Conservation (phyloP, 2,797 vertebrate genomes). For the Melanotaenia parkinsoni region DNA sequence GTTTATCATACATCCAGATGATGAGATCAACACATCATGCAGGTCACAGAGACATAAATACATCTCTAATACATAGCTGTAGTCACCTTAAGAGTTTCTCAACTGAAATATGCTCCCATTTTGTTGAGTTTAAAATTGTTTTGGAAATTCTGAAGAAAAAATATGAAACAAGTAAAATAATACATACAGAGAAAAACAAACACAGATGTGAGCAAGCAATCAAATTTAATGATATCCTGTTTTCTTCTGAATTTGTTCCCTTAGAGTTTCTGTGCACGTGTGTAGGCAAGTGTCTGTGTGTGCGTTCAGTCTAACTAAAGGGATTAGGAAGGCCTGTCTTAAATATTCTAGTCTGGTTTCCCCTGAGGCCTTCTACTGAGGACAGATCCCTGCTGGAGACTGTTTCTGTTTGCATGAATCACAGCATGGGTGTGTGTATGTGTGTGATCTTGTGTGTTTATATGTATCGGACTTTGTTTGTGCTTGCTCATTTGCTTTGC, state of each 20-base stretch:
- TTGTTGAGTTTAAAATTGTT: conserved; percentile 29
- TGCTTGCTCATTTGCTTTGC: conserved; percentile 42
- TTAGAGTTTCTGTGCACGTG: conserved; percentile 49
- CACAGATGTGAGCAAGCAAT: conserved; percentile 53
- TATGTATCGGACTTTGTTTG: conserved; percentile 64
- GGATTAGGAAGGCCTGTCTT: conserved; percentile 75
- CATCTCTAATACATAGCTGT: neutral
- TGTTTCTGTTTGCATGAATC: conserved; percentile 72
- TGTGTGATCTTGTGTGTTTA: conserved; percentile 56
- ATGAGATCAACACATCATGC: conserved; percentile 18
- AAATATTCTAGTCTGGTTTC: conserved; percentile 75
- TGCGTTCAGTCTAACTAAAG: conserved; percentile 67
- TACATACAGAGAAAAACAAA: conserved; percentile 54
- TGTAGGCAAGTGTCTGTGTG: conserved; percentile 19
- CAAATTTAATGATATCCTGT: conserved; percentile 72
- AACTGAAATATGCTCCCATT: neutral
- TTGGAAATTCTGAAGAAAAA: conserved; percentile 51
- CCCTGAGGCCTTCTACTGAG: conserved; percentile 74
- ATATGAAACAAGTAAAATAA: conserved; percentile 38
- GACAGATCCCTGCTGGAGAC: conserved; percentile 79
- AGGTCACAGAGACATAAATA: conserved; percentile 5
- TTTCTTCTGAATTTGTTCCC: conserved; percentile 56
- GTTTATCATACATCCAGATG: neutral
- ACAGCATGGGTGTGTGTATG: conserved; percentile 56
- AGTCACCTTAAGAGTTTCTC: conserved; percentile 9